Evolutionary conservation across 2,797 vertebrate species (phyloP).

Genomic region (Sparidentex hasta): DNA sequence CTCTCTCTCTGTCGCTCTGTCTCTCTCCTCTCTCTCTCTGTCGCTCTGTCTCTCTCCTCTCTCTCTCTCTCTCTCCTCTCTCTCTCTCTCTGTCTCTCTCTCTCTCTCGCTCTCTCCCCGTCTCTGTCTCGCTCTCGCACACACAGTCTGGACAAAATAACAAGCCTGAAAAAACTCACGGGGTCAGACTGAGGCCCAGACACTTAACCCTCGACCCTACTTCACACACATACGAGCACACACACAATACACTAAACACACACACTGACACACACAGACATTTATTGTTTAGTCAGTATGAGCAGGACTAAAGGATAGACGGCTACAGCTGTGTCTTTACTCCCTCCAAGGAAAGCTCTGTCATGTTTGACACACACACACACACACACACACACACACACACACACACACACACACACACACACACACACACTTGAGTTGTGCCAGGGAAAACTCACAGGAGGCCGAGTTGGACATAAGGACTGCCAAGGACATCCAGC

Average conservation of each 20-base stretch:
- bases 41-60: too few species aligned
- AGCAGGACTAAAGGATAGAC: slow-evolving; percentile 37
- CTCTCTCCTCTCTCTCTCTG: too few species aligned
- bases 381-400: slow-evolving; percentile 36
- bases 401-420: slow-evolving; percentile 43
- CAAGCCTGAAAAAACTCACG: slow-evolving; percentile 32
- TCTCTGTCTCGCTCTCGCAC: not conserved
- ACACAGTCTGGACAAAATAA: slow-evolving; percentile 24
- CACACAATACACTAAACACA: slow-evolving; percentile 23
- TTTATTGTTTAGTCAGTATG: slow-evolving; percentile 52
- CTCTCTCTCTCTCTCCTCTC: too few species aligned
- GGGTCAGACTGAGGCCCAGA: slow-evolving; percentile 46
- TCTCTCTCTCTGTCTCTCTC: too few species aligned
- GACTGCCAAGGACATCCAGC: slow-evolving; percentile 67
- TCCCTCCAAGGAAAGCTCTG: slow-evolving; percentile 17
- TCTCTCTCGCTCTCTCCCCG: not conserved
- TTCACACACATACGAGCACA: slow-evolving; percentile 27
- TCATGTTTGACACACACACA: slow-evolving; percentile 25
- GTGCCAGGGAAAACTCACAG: slow-evolving; percentile 64
- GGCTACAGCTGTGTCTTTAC: slow-evolving; percentile 50
- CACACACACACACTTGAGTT: slow-evolving; percentile 19
- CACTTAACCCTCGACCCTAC: slow-evolving; percentile 56
- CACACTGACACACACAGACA: slow-evolving; percentile 31
- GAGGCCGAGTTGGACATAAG: slow-evolving; percentile 47
- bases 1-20: not conserved